Percentiles rank a stretch among this genome's conserved stretches.
Conservation (phyloP, 2,888 invertebrate species). For the Drosophila algonquin region DNA sequence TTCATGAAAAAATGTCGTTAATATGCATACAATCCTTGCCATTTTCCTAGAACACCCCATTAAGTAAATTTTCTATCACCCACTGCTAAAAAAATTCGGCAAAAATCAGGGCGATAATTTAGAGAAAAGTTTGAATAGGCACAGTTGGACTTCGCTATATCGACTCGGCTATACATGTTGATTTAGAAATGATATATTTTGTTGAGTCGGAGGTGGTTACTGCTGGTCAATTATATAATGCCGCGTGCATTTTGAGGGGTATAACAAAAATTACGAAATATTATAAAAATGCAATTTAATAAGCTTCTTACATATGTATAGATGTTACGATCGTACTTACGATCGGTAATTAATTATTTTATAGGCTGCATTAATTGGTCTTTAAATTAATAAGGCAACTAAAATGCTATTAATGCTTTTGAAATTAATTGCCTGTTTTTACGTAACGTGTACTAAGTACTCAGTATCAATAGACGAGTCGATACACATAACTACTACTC, state of each 20-base stretch:
- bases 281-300: background rate
- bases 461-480: background rate
- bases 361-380: background rate
- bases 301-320: background rate
- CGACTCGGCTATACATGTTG: too few relatives aligned
- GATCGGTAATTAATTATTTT: background rate
- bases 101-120: too few relatives aligned
- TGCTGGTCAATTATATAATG: background rate
- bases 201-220: too few relatives aligned
- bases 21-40: too few relatives aligned
- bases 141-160: too few relatives aligned
- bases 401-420: background rate
- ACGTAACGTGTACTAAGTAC: background rate
- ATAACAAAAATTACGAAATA: background rate
- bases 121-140: too few relatives aligned
- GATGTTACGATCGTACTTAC: background rate
- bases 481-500: background rate
- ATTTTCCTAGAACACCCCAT: too few relatives aligned
- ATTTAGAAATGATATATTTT: too few relatives aligned
- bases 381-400: background rate
- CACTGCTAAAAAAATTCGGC: too few relatives aligned
- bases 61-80: too few relatives aligned
- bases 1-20: too few relatives aligned
- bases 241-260: too few relatives aligned
- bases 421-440: background rate